Conservation (phyloP, 2,888 invertebrate genomes). For the Tridacna gigas region DNA sequence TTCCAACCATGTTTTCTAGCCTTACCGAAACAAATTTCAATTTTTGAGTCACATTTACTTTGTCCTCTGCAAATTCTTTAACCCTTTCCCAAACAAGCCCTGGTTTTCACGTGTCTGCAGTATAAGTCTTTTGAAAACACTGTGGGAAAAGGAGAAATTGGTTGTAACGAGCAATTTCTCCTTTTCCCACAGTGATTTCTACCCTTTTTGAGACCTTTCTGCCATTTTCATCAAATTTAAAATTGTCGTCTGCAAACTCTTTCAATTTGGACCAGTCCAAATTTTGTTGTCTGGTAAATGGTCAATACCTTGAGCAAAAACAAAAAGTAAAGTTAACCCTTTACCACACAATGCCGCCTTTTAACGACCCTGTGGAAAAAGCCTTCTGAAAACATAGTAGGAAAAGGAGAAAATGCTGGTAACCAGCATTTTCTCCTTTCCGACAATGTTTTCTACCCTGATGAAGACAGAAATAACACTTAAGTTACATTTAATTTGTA, state of each 20-base stretch:
- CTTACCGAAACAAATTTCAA: no score
- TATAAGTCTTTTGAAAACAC: not conserved
- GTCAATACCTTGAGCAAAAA: not conserved
- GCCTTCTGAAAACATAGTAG: not conserved
- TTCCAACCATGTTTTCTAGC: no score
- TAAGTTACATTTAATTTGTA: no score
- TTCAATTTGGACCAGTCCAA: not conserved
- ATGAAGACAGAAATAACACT: no score
- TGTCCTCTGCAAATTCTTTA: no score
- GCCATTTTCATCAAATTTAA: not conserved
- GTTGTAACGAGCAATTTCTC: not conserved
- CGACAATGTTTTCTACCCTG: not conserved
- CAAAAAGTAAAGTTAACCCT: not conserved
- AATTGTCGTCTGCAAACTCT: not conserved
- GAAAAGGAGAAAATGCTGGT: not conserved
- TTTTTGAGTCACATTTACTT: no score
- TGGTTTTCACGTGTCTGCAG: not conserved
- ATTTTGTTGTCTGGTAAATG: not conserved
- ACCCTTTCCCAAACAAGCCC: not conserved
- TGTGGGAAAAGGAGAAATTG: conserved; percentile 8
- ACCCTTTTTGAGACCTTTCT: not conserved
- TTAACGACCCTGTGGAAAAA: not conserved
- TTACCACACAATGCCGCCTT: not conserved
- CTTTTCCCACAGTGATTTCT: not conserved
- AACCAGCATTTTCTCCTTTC: not conserved